A percentile compares a stretch with the other conserved stretches of the same genome.
Conservation (phyloP, 2,113 vertebrate species). For the Hipposideros armiger region DNA sequence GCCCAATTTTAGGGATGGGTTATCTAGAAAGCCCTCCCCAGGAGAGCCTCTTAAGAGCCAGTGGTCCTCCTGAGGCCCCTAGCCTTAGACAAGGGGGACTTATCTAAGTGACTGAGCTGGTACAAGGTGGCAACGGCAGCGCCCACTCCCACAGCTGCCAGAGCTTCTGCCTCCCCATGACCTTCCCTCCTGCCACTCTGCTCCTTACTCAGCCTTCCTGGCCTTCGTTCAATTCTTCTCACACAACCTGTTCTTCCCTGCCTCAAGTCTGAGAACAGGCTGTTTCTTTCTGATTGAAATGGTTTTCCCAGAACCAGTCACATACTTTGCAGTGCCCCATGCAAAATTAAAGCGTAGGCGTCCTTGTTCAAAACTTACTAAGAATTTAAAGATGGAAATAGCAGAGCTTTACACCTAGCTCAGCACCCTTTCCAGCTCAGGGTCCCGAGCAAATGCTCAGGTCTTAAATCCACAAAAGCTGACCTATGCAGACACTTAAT, state of each 20-base stretch:
- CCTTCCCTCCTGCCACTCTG: not conserved
- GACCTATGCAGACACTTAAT: not conserved
- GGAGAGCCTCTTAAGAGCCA: not conserved
- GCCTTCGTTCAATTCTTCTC: not conserved
- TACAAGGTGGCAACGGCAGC: not conserved
- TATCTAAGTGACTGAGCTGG: not conserved
- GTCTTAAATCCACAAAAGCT: not conserved
- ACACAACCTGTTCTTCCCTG: not conserved
- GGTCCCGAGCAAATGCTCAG: no score
- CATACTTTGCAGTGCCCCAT: not conserved
- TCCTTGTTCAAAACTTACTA: slow-evolving; percentile 1
- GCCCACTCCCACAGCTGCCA: no score
- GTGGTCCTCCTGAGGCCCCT: not conserved
- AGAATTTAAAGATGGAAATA: not conserved
- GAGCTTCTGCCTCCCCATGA: not conserved
- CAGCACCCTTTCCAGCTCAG: fast-evolving
- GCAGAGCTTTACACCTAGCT: not conserved
- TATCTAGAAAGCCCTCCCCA: not conserved
- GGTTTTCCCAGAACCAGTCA: not conserved
- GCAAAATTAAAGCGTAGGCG: not conserved
- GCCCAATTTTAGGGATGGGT: not conserved
- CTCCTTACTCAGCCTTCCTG: not conserved
- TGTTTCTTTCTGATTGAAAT: not conserved
- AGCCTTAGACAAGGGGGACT: not conserved
- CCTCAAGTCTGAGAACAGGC: not conserved